These are phyloP conservation scores for Solea senegalensis DNA, from an alignment of 2,113 vertebrate genomes.

Conservation along the genomic window DNA sequence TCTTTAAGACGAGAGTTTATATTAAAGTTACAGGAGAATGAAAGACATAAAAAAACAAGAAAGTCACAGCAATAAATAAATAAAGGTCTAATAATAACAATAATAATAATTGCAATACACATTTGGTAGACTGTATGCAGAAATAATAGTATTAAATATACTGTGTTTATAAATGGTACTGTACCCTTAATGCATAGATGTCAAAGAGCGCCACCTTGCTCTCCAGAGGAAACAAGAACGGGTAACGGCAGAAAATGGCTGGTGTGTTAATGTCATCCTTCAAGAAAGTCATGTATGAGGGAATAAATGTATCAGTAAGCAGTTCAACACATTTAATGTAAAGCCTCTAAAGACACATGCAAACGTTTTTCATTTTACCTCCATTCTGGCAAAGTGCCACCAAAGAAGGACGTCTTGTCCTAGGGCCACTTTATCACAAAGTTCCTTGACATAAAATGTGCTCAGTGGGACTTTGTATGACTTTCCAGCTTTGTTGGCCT, in stretches of 20 bases:
- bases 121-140: no score
- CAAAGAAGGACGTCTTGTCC: not conserved
- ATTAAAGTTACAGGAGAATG: not conserved
- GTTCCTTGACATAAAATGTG: slow-evolving; percentile 75
- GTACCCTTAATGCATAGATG: slow-evolving; percentile 53
- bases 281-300: slow-evolving; percentile 8
- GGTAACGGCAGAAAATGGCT: slow-evolving; percentile 74
- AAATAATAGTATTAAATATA: no score
- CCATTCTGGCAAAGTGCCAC: not conserved
- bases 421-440: fast-evolving
- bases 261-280: slow-evolving; percentile 54
- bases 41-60: slow-evolving; percentile 8
- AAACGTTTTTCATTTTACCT: slow-evolving; percentile 52
- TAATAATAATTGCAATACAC: no score
- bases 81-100: no score
- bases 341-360: not conserved
- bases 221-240: slow-evolving; percentile 69
- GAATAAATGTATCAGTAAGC: not conserved
- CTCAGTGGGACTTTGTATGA: slow-evolving; percentile 69
- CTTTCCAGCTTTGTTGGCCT: slow-evolving; percentile 74
- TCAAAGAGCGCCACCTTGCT: slow-evolving; percentile 61
- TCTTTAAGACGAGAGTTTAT: no score
- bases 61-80: no score
- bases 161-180: not conserved
- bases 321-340: not conserved